Conservation (phyloP, 2,797 vertebrate species). For the Geotrypetes seraphini region DNA sequence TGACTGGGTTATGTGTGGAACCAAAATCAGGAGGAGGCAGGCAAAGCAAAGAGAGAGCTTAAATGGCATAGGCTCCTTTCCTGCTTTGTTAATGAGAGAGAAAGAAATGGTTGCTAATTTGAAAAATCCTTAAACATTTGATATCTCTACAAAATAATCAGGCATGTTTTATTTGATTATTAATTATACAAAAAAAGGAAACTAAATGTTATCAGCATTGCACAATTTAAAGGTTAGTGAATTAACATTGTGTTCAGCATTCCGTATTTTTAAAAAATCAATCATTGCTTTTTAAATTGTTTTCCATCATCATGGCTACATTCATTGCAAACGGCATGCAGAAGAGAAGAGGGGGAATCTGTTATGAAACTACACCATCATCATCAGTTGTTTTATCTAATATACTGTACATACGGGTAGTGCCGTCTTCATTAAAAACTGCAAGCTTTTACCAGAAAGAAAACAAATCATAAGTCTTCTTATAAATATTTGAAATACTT, state of each 20-base stretch:
- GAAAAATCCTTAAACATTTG: background rate
- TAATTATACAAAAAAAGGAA: background rate
- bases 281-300: constrained; percentile 33
- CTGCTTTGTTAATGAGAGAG: no score
- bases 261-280: constrained; percentile 42
- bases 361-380: constrained; percentile 43
- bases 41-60: no score
- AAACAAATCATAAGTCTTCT: constrained; percentile 45
- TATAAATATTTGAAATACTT: constrained; percentile 64
- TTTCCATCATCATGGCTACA: constrained; percentile 41
- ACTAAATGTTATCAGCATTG: background rate
- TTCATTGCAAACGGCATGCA: constrained; percentile 58
- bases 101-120: no score
- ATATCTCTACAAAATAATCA: background rate
- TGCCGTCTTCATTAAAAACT: constrained; percentile 52
- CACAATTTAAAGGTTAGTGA: background rate
- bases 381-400: constrained; percentile 51
- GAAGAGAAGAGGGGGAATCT: constrained; percentile 29
- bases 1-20: no score
- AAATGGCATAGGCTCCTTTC: no score
- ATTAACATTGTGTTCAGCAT: constrained; percentile 3
- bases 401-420: constrained; percentile 42
- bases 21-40: no score
- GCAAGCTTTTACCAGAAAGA: constrained; percentile 59
- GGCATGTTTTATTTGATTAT: no score